Conservation (phyloP, 2,797 vertebrate species). For the Centropyge bicolor region DNA sequence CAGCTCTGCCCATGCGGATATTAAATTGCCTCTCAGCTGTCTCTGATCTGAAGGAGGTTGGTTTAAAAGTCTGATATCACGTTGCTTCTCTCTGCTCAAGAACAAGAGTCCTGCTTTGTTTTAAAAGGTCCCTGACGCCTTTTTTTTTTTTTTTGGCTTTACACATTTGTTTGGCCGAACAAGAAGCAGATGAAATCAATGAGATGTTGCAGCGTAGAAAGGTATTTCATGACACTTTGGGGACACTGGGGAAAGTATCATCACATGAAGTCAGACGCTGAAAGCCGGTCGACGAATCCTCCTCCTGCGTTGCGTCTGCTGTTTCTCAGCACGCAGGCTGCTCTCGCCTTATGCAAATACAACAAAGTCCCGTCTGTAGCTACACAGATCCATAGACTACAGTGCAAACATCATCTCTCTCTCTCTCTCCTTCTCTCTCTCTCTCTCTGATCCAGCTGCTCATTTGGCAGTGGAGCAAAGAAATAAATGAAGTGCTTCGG, state of each 20-base stretch:
- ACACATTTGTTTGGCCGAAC: slow-evolving; percentile 31
- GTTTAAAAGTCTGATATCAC: slow-evolving; percentile 57
- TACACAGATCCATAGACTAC: slow-evolving; percentile 52
- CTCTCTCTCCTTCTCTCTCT: slow-evolving; percentile 11
- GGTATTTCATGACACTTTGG: slow-evolving; percentile 13
- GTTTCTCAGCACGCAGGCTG: slow-evolving; percentile 40
- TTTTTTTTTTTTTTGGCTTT: background rate
- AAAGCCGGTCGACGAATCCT: slow-evolving; percentile 39
- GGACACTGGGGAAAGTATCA: slow-evolving; percentile 4
- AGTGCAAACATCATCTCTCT: slow-evolving; percentile 60
- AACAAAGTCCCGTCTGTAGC: slow-evolving; percentile 61
- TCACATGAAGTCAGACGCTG: slow-evolving; percentile 9
- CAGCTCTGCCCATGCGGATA: slow-evolving; percentile 57
- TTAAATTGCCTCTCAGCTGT: slow-evolving; percentile 69
- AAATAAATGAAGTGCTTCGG: slow-evolving; percentile 77
- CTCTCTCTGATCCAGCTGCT: slow-evolving; percentile 77
- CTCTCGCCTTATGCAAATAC: slow-evolving; percentile 45
- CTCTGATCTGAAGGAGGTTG: slow-evolving; percentile 65
- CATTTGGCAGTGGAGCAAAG: slow-evolving; percentile 79
- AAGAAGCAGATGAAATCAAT: slow-evolving; percentile 31
- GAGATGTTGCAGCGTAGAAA: background rate
- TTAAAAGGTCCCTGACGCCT: background rate
- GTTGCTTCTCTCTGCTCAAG: slow-evolving; percentile 39
- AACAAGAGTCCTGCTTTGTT: slow-evolving; percentile 22
- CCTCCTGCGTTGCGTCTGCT: slow-evolving; percentile 20